Evolutionary conservation across 2,888 invertebrate species (phyloP), one percentile per base, ranked within the genome.

Genomic region (Melinaea menophilus): DNA sequence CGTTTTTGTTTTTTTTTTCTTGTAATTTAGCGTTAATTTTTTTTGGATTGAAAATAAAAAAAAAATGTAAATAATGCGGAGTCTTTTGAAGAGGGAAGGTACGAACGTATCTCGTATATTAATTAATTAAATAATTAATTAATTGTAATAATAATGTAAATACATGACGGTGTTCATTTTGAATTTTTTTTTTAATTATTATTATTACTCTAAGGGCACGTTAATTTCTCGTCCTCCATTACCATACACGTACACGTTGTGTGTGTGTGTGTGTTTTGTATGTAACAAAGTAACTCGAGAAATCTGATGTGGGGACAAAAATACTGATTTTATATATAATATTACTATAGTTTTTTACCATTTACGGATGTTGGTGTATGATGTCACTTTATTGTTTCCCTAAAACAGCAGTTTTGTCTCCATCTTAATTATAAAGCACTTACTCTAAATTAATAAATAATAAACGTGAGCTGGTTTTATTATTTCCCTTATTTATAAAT

Each of bases 361-460:
- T 79, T 77, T 77, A 81, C 78, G 82, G 86, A 88, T 88, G 88
- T 87, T 88, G 84, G 74, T 78, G 77, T 79, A 69, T n/a, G n/a
- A 73, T 71, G 69, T 65, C 61, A 59, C 63, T 61, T 59, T n/a
- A n/a, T 62, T 61, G 46, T 41, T 69, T 59, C 68, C 62, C 65
- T 41, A 41, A 37, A 71, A 75, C 71, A 66, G 74, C 73, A 63
- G 72, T 71, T 86, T 86, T 86, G 88, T 87, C 86, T 82, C 82
- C 87, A 82, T 63, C 79, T 81, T 84, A 80, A 74, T 83, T 85
- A 83, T 84, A 80, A 66, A 84, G 86, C 88, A 88, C 86, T 51
- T 84, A 82, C 80, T 84, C 85, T 86, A 87, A 84, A 86, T 85
- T 88, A 88, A 88, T 88, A 85, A 86, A 88, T 80, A 82, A 80